Evolutionary conservation across 2,113 vertebrate genomes (phyloP), one percentile per base, ranked within the genome.

Genomic region (Sylvia atricapilla): DNA sequence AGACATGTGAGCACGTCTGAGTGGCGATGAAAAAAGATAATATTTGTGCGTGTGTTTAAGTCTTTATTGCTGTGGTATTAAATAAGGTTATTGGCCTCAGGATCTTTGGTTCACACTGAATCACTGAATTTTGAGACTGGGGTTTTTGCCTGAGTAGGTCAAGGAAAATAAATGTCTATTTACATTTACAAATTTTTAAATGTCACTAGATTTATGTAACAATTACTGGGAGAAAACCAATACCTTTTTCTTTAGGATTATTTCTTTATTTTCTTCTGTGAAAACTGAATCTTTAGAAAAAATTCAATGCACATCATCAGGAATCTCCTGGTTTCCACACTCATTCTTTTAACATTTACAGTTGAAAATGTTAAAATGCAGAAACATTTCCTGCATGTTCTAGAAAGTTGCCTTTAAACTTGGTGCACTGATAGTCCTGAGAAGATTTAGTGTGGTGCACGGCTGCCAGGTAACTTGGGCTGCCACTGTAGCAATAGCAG

Each of bases 1-100:
- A 49, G 47, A 24, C 82, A 87, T 4, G 9, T 47, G 84, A 94
- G 94, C 85, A 47, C 97, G 97, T 96, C 24, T 58, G n/a, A 78
- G 73, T 77, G 93, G 49, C 58, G 30, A 59, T 67, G 50, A 55
- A 58, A 83, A 50, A 70, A 47, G 25, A 20, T 11, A 64, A 11
- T 60, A 55, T 72, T 53, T 78, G 6, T 56, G 27, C 8, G 2
- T 37, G 7, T 25, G 18, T 27, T 81, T 44, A 59, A 59, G 17
- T 56, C 8, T 52, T 63, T 59, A 60, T 56, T 92, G 37, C 47
- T 33, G 0, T 47, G 33, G 19, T 30, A 7, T 70, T 70, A 90
- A 82, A 59, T 55, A 50, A 72, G 27, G 21, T 46, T 89, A 19
- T 77, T 87, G 17, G 50, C 39, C 80, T 66, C 19, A 12, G 58